phyloP scores from a whole-genome alignment of 2,888 invertebrate species.

The Epistrophe grossulariae region DNA sequence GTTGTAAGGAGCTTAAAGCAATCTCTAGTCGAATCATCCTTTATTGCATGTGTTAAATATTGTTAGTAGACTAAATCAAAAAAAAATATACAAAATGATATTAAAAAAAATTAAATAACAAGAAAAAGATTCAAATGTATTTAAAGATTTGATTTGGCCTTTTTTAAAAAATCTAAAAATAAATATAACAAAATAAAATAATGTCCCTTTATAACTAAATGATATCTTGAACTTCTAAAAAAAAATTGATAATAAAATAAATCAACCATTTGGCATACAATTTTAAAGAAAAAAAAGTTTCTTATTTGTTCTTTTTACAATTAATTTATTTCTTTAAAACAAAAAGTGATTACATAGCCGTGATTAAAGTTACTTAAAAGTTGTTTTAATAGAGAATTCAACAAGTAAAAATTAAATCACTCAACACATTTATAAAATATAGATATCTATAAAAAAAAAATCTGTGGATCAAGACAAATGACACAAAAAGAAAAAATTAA shows the following conservation, averaged over 20 bases:
- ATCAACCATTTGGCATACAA: conserved; percentile 9
- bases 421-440: conserved; percentile 9
- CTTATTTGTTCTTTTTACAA: not conserved
- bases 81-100: not conserved
- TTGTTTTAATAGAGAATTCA: conserved; percentile 17
- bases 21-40: not conserved
- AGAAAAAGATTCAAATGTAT: not conserved
- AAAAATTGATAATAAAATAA: not conserved
- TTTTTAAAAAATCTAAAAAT: too few relatives aligned
- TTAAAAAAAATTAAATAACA: not conserved
- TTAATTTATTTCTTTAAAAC: not conserved
- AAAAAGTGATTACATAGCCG: not conserved
- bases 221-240: not conserved
- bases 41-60: not conserved
- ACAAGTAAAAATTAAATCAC: conserved; percentile 9
- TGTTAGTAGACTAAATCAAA: not conserved
- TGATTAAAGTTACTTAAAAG: conserved; percentile 21
- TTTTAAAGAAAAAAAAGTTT: not conserved
- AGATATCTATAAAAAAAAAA: too few relatives aligned
- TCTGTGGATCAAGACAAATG: conserved; percentile 22
- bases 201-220: not conserved
- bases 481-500: conserved; percentile 13
- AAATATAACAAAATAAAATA: not conserved
- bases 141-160: too few relatives aligned
- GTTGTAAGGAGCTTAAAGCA: not conserved